Base-by-base conservation (phyloP, 1,140 invertebrate species). In the Heliconius hewitsoni region DNA sequence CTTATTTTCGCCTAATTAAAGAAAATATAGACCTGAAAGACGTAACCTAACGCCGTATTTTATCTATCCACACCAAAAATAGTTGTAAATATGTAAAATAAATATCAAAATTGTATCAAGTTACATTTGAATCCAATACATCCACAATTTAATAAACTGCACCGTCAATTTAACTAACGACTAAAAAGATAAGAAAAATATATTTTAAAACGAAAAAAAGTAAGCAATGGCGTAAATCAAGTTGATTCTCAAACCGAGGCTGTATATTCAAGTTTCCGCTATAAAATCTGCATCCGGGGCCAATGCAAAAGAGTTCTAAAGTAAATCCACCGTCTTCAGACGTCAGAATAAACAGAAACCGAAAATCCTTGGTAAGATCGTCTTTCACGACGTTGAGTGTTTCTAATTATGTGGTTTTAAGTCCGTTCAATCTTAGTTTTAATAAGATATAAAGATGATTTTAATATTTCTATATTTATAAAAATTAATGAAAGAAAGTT, bases 221-320 rank as follows among this genome's bases (percentile, higher is more conserved):
- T 3, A 60, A 23, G 55, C 55, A 23, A 23, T 9, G 55, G 55
- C n/a, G 55, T 60, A 60, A 60, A 60, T 60, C 55, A 60, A n/a
- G 55, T 60, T 60, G 55, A 60, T 60, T 60, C n/a, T 23, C 55
- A 60, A 60, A 60, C 55, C n/a, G n/a, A 60, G 8, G 55, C 55
- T n/a, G 19, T 27, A 60, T 23, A 60, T 60, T 27, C 55, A 60
- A 60, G n/a, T 60, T 60, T 27, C 19, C 8, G 50, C 50, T 60
- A 60, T 60, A 60, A 60, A 60, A 60, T 60, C 55, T 27, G n/a
- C 55, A 60, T 60, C 55, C n/a, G 19, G 55, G 55, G 55, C 55
- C 55, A 60, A n/a, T 60, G 55, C n/a, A 23, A 60, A 60, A 60
- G 55, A 60, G 55, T 60, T 60, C 55, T 60, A 60, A 60, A 60